Evolutionary conservation across 2,113 vertebrate species (phyloP).

Genomic region (Chionomys nivalis): DNA sequence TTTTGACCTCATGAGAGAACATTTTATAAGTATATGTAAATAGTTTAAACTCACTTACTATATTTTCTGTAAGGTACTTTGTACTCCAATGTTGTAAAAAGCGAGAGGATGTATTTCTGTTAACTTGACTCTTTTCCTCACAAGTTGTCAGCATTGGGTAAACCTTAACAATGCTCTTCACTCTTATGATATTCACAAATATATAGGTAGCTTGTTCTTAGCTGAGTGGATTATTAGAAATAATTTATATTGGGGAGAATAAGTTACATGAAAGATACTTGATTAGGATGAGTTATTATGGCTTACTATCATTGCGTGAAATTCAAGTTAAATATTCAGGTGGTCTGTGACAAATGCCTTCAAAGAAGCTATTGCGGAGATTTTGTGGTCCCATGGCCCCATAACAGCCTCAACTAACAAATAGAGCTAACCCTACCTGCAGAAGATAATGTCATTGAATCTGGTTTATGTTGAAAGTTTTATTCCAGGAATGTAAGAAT

Average conservation of each 20-base stretch:
- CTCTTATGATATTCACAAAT: neutral
- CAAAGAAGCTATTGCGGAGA: neutral
- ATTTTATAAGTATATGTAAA: neutral
- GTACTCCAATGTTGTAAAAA: neutral
- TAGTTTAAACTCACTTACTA: neutral
- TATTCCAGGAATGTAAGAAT: neutral
- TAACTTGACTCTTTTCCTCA: neutral
- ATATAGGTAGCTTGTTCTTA: neutral
- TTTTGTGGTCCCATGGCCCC: fast-evolving
- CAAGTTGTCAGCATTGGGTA: neutral
- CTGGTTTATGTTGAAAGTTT: neutral
- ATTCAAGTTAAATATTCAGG: neutral
- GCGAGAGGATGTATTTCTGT: neutral
- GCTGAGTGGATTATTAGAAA: neutral
- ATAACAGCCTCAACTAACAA: neutral
- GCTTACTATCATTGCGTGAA: neutral
- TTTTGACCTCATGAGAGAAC: neutral
- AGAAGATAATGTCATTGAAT: neutral
- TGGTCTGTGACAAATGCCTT: neutral
- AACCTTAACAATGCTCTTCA: neutral
- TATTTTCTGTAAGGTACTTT: neutral
- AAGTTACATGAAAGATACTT: neutral
- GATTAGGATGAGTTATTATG: neutral
- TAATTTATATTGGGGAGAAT: neutral
- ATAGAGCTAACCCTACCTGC: neutral